Evolutionary conservation across 2,113 vertebrate genomes (phyloP).

Genomic region (Anguilla rostrata): DNA sequence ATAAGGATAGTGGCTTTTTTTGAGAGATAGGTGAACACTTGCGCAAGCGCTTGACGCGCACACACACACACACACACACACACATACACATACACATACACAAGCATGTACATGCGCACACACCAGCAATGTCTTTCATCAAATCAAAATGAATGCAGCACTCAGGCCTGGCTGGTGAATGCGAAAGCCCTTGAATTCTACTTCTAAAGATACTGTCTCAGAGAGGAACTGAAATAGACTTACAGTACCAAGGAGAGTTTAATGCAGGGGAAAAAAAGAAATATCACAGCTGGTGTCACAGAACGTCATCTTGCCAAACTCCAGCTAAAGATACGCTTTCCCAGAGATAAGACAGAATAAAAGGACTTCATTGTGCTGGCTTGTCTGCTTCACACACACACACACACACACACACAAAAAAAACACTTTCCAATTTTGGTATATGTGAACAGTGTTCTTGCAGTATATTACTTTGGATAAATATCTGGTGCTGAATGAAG

Average conservation of each 20-base stretch:
- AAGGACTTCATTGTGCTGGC: background rate
- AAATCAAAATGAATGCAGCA: conserved; percentile 36
- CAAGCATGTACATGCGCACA: background rate
- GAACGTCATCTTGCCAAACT: conserved; percentile 26
- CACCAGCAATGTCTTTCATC: conserved; percentile 34
- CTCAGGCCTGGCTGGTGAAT: conserved; percentile 21
- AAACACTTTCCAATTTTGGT: background rate
- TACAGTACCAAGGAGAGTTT: conserved; percentile 36
- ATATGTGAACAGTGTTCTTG: background rate
- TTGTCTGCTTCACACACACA: background rate
- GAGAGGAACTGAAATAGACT: conserved; percentile 30
- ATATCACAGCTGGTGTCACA: background rate
- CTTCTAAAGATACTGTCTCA: conserved; percentile 48
- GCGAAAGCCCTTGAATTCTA: conserved; percentile 37
- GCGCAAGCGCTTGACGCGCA: background rate
- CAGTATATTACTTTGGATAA: background rate
- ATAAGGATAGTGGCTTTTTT: background rate
- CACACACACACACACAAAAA: background rate
- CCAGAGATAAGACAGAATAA: background rate
- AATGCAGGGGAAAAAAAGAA: conserved; percentile 22
- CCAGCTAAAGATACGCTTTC: background rate
- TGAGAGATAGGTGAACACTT: background rate
- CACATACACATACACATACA: background rate
- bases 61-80: background rate
- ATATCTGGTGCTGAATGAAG: background rate